Evolutionary conservation across 2,797 vertebrate genomes (phyloP).

Genomic region (Astyanax mexicanus): DNA sequence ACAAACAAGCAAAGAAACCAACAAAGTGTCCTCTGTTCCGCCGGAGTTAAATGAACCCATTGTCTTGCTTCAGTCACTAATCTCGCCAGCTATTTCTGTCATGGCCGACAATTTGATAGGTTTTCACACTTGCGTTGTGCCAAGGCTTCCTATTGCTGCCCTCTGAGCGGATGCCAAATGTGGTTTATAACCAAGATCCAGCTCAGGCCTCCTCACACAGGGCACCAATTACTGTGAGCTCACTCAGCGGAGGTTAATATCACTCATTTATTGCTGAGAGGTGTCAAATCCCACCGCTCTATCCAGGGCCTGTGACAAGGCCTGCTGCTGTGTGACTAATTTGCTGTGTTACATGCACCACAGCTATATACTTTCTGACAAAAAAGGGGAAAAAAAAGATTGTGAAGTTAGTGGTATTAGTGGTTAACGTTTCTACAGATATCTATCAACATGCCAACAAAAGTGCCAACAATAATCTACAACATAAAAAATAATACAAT

Average conservation of each 20-base stretch:
- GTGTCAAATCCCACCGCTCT: constrained; percentile 4
- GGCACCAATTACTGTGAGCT: constrained; percentile 19
- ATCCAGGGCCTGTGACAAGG: constrained; percentile 10
- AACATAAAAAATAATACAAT: too few species aligned
- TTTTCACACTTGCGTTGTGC: constrained; percentile 78
- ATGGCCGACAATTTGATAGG: constrained; percentile 80
- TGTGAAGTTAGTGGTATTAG: not conserved
- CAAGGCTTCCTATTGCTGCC: constrained; percentile 76
- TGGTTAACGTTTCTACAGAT: not conserved
- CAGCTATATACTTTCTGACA: not conserved
- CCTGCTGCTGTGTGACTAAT: constrained; percentile 17
- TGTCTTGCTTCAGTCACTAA: constrained; percentile 75
- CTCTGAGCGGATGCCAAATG: constrained; percentile 68
- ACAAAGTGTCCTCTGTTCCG: constrained; percentile 67
- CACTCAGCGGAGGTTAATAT: not conserved
- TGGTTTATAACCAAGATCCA: constrained; percentile 79
- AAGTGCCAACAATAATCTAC: too few species aligned
- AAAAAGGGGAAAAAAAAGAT: not conserved
- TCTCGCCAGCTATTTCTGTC: constrained; percentile 79
- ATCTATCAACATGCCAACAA: too few species aligned
- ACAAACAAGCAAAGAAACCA: constrained; percentile 64
- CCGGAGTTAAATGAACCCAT: constrained; percentile 67
- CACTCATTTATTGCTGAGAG: constrained; percentile 12
- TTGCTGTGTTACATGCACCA: not conserved
- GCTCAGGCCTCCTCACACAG: constrained; percentile 65